Conservation (phyloP, 2,888 invertebrate genomes). For the Clostera curtula region DNA sequence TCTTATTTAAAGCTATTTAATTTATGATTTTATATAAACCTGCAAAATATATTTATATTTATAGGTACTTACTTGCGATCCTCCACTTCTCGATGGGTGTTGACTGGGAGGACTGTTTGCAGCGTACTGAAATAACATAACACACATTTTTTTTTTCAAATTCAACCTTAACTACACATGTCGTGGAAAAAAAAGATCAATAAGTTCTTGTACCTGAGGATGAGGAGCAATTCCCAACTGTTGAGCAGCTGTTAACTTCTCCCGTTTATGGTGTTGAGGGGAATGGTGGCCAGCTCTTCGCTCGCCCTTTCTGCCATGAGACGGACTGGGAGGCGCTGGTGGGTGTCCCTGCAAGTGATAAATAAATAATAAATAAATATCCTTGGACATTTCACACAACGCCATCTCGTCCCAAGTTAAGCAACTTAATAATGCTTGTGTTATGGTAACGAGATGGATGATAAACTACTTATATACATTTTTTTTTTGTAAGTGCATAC, state of each 20-base stretch:
- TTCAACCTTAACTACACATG: not conserved
- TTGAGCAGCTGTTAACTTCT: constrained; percentile 67
- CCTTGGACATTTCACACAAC: too few relatives aligned
- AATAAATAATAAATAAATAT: not conserved
- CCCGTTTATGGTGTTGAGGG: constrained; percentile 63
- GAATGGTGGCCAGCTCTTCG: constrained; percentile 63
- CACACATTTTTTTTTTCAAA: not conserved
- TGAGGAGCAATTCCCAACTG: constrained; percentile 65
- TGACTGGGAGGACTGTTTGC: constrained; percentile 47
- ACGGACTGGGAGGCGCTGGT: constrained; percentile 62
- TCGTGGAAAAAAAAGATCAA: too few relatives aligned
- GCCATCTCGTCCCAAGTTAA: too few relatives aligned
- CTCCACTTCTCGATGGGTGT: constrained; percentile 54
- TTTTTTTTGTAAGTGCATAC: too few relatives aligned
- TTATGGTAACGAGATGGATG: too few relatives aligned
- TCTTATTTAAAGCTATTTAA: too few relatives aligned
- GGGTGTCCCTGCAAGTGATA: constrained; percentile 43
- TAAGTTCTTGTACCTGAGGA: constrained; percentile 45
- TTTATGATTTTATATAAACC: too few relatives aligned
- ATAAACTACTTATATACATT: too few relatives aligned
- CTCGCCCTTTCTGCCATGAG: constrained; percentile 60
- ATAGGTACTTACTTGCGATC: constrained; percentile 42
- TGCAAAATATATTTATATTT: too few relatives aligned
- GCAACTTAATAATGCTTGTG: too few relatives aligned
- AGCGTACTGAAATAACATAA: constrained; percentile 46